Percentiles rank a stretch among this genome's conserved stretches.
Conservation (phyloP, 1,140 invertebrate species). For the Tenebrio molitor region DNA sequence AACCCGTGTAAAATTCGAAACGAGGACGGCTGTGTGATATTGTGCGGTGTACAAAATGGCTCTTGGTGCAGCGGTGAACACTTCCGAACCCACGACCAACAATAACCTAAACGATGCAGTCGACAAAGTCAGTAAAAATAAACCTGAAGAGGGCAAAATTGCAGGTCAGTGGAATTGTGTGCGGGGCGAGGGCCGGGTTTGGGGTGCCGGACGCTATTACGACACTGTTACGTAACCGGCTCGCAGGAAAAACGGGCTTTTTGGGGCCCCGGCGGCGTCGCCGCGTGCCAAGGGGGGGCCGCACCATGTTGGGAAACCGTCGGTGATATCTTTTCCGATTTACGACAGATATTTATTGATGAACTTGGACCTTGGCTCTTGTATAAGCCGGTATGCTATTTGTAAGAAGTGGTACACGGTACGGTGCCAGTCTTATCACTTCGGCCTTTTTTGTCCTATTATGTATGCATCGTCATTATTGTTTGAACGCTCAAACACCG, state of each 20-base stretch:
- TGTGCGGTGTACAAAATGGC: constrained; percentile 47
- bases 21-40: constrained; percentile 11
- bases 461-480: constrained; percentile 24
- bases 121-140: constrained; percentile 46
- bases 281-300: background rate
- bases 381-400: constrained; percentile 34
- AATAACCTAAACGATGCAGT: constrained; percentile 39
- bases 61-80: constrained; percentile 50
- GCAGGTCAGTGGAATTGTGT: constrained; percentile 46
- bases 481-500: constrained; percentile 7
- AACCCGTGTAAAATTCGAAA: background rate
- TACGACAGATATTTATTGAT: constrained; percentile 34
- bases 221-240: constrained; percentile 38
- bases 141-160: constrained; percentile 10
- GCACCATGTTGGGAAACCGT: background rate
- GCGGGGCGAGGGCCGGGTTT: background rate
- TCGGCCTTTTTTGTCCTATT: constrained; percentile 9
- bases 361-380: constrained; percentile 47
- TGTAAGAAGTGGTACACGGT: constrained; percentile 36
- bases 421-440: constrained; percentile 8
- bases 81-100: constrained; percentile 43
- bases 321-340: constrained; percentile 27
- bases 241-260: constrained; percentile 23
- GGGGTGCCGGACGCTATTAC: constrained; percentile 2
- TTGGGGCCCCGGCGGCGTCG: background rate